Base-by-base conservation (phyloP, 2,113 vertebrate species). In the Leuciscus idus region DNA sequence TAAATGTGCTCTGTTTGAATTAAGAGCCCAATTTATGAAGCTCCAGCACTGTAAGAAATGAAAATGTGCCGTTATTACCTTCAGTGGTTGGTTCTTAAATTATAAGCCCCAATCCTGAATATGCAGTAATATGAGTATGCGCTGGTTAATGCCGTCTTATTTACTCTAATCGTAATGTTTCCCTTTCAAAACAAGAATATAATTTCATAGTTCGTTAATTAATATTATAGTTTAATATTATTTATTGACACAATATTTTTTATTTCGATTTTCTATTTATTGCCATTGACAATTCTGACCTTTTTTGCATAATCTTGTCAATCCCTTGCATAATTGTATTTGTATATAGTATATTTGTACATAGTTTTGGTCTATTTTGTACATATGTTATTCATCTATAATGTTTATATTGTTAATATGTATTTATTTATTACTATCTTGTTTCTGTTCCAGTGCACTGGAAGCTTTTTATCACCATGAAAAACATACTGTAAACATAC, bases 11-110 rank as follows among this genome's bases (percentile, higher is more conserved):
- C 68, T 0, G 19, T 39, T 72, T 43, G 39, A 72, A 43, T 43
- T 39, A 72, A 72, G 68, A 72, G 68, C 19, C 19, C 36, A 23
- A 72, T 72, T 72, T 72, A 72, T 72, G 43, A 48, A 23, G 72
- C 72, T 48, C 72, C 43, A 74, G 72, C 72, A 74, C 11, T 7
- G 72, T 26, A 8, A 74, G 23, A 15, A 74, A 74, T 26, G 39
- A 26, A 26, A 48, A 74, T 26, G 39, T 48, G 23, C 72, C 6
- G 6, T 46, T 74, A 48, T 48, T 74, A 48, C 43, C n/a, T 46
- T 48, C 72, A 74, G 36, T 72, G 9, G 36, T 21, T 72, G 72
- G 72, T 26, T 74, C 12, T 74, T 74, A 48, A 74, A 72, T 43
- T 11, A 39, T 72, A 72, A 46, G 4, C 39, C 23, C 39, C 23